Evolutionary conservation across 2,797 vertebrate genomes (phyloP), one percentile per base, ranked within the genome.

Genomic region (Sebastes aleutianus): DNA sequence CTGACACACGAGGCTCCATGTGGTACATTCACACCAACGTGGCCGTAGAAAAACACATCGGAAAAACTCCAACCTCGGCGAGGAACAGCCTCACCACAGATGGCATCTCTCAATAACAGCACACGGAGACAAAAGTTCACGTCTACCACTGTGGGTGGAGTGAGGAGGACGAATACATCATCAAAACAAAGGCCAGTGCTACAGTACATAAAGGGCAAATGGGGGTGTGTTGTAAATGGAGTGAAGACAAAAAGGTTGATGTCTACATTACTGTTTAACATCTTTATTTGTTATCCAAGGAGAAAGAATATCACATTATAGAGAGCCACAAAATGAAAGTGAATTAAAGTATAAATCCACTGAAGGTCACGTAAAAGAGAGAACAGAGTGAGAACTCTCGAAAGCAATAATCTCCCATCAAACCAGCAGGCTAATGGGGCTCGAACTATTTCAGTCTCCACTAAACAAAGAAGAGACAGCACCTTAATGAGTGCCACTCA

Each of bases 401-500:
- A 65, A 76, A 70, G 68, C 80, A 78, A 34, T 84, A 81, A 79
- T 71, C 80, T 85, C 58, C 43, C 70, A 27, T 89, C 77, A 85
- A 78, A 80, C 54, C 59, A 64, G 58, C 70, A 57, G 70, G 57
- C 63, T 86, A 85, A 90, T 84, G 81, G 83, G 65, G 39, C 73
- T 54, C 14, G 31, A 69, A 77, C 72, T 78, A 47, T 79, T 86
- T 78, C 74, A 80, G 71, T 79, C 79, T 34, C 39, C 12, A 50
- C 78, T 78, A 79, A 86, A 85, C 84, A 80, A 82, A 71, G 76
- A 62, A 36, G 79, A 81, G 71, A 67, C 82, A 29, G 80, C 65
- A 16, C 22, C 34, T 73, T 79, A 88, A 88, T 82, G 83, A 88
- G 65, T 9, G 70, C 80, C 83, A 83, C 71, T 84, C 80, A 82